These are phyloP conservation scores for Phacellophora camtschatica DNA, from an alignment of 30 jellyfish, hydroid and myxozoan genomes.

Conservation along the genomic window DNA sequence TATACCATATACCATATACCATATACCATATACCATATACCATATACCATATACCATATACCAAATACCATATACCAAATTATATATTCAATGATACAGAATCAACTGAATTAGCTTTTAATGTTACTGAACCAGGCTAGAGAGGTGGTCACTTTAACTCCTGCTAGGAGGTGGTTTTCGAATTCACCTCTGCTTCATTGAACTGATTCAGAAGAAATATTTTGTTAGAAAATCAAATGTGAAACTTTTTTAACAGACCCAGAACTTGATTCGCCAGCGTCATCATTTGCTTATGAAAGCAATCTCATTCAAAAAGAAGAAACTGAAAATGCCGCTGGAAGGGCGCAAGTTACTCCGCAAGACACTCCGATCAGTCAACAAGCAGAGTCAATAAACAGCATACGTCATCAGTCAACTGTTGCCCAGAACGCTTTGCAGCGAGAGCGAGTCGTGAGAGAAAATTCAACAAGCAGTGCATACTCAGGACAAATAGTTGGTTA, in stretches of 20 bases:
- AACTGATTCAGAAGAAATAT: no score
- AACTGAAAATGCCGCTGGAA: conserved; percentile 13
- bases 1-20: no score
- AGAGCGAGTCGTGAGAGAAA: conserved; percentile 5
- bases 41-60: no score
- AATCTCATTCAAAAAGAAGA: conserved; percentile 19
- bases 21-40: no score
- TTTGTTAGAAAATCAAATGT: neutral
- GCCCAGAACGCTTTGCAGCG: conserved; percentile 63
- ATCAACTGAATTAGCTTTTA: no score
- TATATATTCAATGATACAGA: no score
- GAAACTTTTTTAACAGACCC: neutral
- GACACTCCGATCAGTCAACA: conserved; percentile 59
- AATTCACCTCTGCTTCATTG: no score
- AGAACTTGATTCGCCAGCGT: neutral
- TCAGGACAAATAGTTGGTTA: neutral
- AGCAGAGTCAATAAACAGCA: conserved; percentile 51
- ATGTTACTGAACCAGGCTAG: no score
- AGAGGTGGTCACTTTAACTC: no score
- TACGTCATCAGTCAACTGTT: conserved; percentile 36
- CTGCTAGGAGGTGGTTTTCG: no score
- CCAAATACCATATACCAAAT: no score
- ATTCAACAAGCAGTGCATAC: neutral
- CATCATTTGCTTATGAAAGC: conserved; percentile 20
- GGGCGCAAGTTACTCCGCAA: conserved; percentile 52